Percentiles rank a stretch among this genome's conserved stretches.
These are phyloP conservation scores for Caenorhabditis sp. DNA, from an alignment of 2,888 invertebrate species.

Conservation along the genomic window DNA sequence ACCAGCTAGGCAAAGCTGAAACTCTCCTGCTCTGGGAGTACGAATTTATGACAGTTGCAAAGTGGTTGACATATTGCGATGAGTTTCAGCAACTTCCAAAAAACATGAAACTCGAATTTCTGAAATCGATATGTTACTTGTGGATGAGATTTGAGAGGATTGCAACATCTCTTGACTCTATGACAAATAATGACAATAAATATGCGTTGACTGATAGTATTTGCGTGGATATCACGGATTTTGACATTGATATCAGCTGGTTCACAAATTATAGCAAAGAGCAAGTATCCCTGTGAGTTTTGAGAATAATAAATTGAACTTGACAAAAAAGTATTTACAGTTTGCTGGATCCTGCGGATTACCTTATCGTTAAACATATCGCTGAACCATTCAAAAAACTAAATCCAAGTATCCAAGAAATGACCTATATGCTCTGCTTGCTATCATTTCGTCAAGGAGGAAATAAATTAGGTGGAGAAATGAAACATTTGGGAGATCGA, in stretches of 20 bases:
- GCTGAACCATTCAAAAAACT: not conserved
- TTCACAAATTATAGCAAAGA: conserved; percentile 9
- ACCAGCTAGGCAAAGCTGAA: conserved; percentile 11
- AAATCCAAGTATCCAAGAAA: conserved; percentile 3
- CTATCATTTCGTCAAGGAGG: not conserved
- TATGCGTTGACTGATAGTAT: not conserved
- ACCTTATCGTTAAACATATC: not conserved
- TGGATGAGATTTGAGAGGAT: conserved; percentile 21
- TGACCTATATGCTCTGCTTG: conserved; percentile 4
- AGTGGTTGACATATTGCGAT: conserved; percentile 26
- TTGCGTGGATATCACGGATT: not conserved
- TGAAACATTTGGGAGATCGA: not conserved
- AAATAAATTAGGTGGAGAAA: not conserved
- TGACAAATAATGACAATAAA: not conserved
- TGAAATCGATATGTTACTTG: conserved; percentile 23
- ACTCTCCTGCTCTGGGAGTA: conserved; percentile 10
- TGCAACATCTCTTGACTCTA: conserved; percentile 8
- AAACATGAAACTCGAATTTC: conserved; percentile 10
- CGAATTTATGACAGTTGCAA: conserved; percentile 9
- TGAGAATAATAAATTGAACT: not conserved
- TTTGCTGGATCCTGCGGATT: conserved; percentile 3
- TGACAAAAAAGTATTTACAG: not conserved
- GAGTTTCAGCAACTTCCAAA: conserved; percentile 17
- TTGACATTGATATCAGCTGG: conserved; percentile 4
- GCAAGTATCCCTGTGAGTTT: conserved; percentile 4